Evolutionary conservation across 2,888 invertebrate genomes (phyloP).

Genomic region (Ormyrus pomaceus): DNA sequence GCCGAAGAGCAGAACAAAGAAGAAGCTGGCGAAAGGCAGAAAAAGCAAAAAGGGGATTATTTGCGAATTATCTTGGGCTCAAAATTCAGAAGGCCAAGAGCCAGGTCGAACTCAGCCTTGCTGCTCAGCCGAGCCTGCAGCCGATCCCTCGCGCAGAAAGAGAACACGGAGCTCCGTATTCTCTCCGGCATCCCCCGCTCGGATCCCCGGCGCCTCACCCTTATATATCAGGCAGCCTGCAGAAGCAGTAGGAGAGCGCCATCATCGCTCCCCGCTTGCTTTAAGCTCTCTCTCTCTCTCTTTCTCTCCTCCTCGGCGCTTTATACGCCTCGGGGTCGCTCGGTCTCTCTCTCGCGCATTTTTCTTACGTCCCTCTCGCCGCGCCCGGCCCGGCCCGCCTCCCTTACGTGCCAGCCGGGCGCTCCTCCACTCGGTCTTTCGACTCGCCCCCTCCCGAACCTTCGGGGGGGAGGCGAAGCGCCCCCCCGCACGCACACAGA

Average conservation of each 20-base stretch:
- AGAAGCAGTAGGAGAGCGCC: conserved; percentile 19
- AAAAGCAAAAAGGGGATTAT: conserved; percentile 15
- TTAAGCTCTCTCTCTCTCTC: conserved; percentile 20
- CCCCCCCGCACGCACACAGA: conserved; percentile 47
- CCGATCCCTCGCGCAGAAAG: conserved; percentile 8
- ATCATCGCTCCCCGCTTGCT: conserved; percentile 45
- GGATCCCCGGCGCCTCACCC: neutral
- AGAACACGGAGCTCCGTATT: neutral
- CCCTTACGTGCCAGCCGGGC: conserved; percentile 1
- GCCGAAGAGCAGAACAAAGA: neutral
- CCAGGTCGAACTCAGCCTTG: conserved; percentile 3
- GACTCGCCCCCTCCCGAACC: conserved; percentile 49
- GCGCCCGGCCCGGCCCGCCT: conserved; percentile 38
- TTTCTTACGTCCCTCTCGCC: conserved; percentile 68
- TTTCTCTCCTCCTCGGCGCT: neutral
- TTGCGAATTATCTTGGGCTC: conserved; percentile 17
- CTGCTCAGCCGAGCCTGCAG: neutral
- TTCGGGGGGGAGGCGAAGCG: conserved; percentile 24
- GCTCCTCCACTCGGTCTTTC: conserved; percentile 17
- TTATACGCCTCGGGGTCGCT: neutral
- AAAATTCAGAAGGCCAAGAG: conserved; percentile 28
- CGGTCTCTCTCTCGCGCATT: conserved; percentile 62
- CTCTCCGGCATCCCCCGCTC: conserved; percentile 12
- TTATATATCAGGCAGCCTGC: neutral
- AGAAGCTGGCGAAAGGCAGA: neutral